Evolutionary conservation across 1,140 invertebrate genomes (phyloP), one percentile per base, ranked within the genome.

Genomic region (Galendromus occidentalis): DNA sequence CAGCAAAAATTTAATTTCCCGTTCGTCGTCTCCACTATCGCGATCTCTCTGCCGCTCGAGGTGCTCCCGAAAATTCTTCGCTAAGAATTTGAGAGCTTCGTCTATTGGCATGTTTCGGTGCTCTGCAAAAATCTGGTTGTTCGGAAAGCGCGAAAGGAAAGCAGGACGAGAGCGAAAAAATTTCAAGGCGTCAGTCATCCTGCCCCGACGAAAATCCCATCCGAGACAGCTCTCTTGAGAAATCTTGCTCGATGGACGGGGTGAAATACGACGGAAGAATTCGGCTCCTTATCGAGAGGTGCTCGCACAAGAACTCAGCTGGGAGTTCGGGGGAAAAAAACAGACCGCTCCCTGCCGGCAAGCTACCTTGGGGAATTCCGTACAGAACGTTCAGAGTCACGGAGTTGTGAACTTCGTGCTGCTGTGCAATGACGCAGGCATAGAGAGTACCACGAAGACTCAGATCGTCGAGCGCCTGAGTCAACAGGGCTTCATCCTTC

Each of bases 81-180:
- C 79, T 28, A 94, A 79, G 44, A 93, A 78, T 66, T 80, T 80
- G 65, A 93, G 79, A 1, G 90, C 88, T 76, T 92, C 88, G 64
- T 92, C 87, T n/a, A 91, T 71, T 0, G 88, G 89, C 87, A 94
- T 93, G 76, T 95, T 92, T 68, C 90, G 82, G 73, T 94, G 90
- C 74, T 93, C 91, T 86, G 76, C 69, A 70, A 63, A 69, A 45
- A 63, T 47, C 30, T 25, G 14, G 20, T 9, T n/a, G 39, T 25
- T 66, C 41, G 45, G 4, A 29, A 63, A 33, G 6, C 29, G 65
- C 18, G 42, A 44, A 65, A 69, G 9, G 42, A 2, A 7, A 44
- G 29, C 7, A 41, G 39, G 7, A 69, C 30, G 66, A n/a, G n/a
- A n/a, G n/a, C n/a, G n/a, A n/a, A n/a, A n/a, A n/a, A n/a, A n/a